Evolutionary conservation across 2,888 invertebrate genomes (phyloP), one percentile per base, ranked within the genome.

Genomic region (Strigamia transsilvanica): DNA sequence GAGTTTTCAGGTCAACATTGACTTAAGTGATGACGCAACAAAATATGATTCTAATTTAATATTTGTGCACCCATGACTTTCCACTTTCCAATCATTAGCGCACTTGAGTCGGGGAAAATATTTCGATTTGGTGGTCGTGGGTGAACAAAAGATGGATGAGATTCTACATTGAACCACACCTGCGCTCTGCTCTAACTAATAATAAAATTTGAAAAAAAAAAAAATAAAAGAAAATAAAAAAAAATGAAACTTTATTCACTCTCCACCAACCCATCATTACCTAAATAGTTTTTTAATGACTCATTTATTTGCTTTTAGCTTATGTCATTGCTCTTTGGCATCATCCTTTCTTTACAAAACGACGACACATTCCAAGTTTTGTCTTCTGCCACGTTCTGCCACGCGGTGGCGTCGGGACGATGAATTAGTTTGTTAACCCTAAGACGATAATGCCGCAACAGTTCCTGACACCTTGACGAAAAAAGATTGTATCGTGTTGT

Each of bases 231-330:
- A 42, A 42, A 42, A 42, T 2, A 42, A 2, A 51, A 51, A 51
- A 3, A 51, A 51, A 51, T 51, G 51, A 51, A 51, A 51, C 51
- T n/a, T n/a, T n/a, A 15, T 51, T 18, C 6, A 13, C 51, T 18
- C 18, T 18, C 18, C 51, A 51, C n/a, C 51, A 51, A 51, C 18
- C 51, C 18, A 51, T 51, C 51, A 51, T 51, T 46, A 46, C 46
- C 13, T 46, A 13, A 46, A 51, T n/a, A n/a, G 51, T 51, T 51
- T 51, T 51, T 51, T 51, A 51, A 51, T 51, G 51, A 51, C 51
- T 51, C 51, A 51, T n/a, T 51, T 51, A 51, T 51, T 51, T 51
- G 18, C 51, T 51, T 46, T 51, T 51, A 51, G 2, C 51, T 51
- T n/a, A n/a, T 51, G n/a, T 15, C n/a, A 15, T 15, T 18, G n/a